Evolutionary conservation across 2,888 invertebrate species (phyloP).

Genomic region (Sympetrum striolatum): DNA sequence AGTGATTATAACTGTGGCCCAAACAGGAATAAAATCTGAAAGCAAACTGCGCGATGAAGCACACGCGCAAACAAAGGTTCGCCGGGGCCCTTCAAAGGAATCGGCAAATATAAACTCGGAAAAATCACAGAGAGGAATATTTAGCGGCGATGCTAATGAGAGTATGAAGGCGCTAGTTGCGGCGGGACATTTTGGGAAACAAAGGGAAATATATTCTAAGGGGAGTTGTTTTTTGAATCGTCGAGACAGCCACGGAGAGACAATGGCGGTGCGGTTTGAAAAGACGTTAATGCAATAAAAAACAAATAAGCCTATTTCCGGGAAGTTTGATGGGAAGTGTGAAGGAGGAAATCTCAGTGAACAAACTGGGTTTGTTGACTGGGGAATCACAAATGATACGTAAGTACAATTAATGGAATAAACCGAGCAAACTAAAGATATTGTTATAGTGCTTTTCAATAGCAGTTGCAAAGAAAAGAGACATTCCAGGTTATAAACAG

Average conservation of each 20-base stretch:
- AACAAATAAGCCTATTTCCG: background rate
- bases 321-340: background rate
- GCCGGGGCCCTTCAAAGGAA: background rate
- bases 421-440: no score
- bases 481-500: no score
- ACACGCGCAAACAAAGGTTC: background rate
- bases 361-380: background rate
- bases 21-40: background rate
- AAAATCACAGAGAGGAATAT: background rate
- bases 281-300: background rate
- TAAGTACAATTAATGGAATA: no score
- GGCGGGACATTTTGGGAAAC: background rate
- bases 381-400: background rate
- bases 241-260: background rate
- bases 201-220: background rate
- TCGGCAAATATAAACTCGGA: background rate
- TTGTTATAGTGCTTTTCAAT: no score
- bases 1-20: background rate
- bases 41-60: background rate
- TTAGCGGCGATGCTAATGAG: background rate
- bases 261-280: background rate
- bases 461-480: no score
- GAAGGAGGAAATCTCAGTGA: background rate
- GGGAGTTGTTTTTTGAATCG: background rate
- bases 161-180: background rate